Evolutionary conservation across 2,113 vertebrate species (phyloP).

Genomic region (Circaetus cinerascens): DNA sequence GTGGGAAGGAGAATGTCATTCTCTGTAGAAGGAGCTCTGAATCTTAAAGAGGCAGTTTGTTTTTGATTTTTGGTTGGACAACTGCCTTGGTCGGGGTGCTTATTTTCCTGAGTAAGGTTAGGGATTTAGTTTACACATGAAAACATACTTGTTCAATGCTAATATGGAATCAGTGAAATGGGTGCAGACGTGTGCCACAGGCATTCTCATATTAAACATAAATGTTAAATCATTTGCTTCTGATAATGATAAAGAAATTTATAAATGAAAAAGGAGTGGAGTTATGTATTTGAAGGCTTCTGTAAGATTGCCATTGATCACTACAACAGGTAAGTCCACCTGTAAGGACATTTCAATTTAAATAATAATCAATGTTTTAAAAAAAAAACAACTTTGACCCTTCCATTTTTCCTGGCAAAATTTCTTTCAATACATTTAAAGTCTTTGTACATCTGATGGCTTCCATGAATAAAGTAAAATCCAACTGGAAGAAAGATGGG

Average conservation of each 20-base stretch:
- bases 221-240: neutral
- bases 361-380: neutral
- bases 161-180: constrained; percentile 3
- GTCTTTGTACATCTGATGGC: neutral
- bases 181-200: neutral
- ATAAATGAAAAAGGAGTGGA: neutral
- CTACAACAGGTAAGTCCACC: neutral
- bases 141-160: neutral
- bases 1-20: neutral
- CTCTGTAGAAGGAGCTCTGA: neutral
- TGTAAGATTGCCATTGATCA: neutral
- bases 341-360: neutral
- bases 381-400: neutral
- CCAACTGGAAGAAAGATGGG: neutral
- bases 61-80: neutral
- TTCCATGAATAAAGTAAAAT: neutral
- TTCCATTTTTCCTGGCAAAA: neutral
- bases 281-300: neutral
- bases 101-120: neutral
- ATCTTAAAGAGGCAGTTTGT: neutral
- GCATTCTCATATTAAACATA: neutral
- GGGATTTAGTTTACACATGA: neutral
- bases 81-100: neutral
- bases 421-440: neutral
- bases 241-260: neutral